Conservation (phyloP, 2,113 vertebrate genomes). For the Malurus elegans region DNA sequence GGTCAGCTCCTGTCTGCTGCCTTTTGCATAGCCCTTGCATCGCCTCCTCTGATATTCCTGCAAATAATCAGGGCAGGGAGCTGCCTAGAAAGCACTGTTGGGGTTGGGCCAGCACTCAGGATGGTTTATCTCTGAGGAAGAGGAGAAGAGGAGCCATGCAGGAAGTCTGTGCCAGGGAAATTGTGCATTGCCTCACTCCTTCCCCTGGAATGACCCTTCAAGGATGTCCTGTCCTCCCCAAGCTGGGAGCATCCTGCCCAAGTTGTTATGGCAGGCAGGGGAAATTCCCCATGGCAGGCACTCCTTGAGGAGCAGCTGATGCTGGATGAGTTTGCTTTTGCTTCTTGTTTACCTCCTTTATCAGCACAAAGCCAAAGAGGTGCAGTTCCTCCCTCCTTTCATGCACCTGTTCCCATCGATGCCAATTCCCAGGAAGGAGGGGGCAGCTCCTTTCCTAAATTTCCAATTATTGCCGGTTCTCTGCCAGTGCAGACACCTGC, state of each 20-base stretch:
- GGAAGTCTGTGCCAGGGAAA: background rate
- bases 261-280: accelerated
- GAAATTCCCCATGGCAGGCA: background rate
- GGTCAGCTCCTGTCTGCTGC: background rate
- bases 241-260: background rate
- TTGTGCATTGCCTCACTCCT: background rate
- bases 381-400: background rate
- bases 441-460: background rate
- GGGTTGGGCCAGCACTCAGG: background rate
- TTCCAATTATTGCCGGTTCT: accelerated
- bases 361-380: background rate
- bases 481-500: background rate
- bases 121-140: background rate
- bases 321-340: background rate
- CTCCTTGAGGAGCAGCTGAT: background rate
- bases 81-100: background rate
- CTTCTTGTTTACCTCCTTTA: background rate
- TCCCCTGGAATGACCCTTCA: background rate
- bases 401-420: accelerated
- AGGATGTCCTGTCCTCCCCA: background rate
- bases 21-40: background rate
- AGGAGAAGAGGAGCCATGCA: background rate
- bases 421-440: background rate
- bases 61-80: accelerated
- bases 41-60: accelerated